Percentiles rank a stretch among this genome's conserved stretches.
phyloP scores from a whole-genome alignment of 2,113 vertebrate genomes.

The Saiga tatarica region DNA sequence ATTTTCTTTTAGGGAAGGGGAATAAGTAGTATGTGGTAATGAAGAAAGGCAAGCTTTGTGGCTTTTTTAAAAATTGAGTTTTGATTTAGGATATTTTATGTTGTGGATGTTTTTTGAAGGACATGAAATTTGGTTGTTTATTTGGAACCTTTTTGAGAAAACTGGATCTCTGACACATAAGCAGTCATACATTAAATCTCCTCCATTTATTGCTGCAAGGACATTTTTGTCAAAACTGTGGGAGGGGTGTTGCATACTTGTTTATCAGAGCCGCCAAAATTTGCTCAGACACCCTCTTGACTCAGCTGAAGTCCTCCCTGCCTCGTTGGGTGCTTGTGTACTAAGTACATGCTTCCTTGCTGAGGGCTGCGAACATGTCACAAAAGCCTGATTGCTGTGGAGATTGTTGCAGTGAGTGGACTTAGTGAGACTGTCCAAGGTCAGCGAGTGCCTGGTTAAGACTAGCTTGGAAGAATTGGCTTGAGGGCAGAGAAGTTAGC shows the following conservation, averaged over 20 bases:
- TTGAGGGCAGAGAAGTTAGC: background rate
- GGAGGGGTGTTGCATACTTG: background rate
- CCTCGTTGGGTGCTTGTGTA: background rate
- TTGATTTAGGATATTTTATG: background rate
- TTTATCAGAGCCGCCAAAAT: background rate
- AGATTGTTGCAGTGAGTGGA: background rate
- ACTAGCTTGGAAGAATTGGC: background rate
- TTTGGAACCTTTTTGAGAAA: background rate
- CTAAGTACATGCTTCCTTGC: background rate
- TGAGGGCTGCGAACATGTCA: background rate
- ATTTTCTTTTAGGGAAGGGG: background rate
- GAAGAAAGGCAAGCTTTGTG: background rate
- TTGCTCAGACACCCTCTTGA: background rate
- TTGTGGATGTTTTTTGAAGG: background rate
- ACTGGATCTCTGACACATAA: background rate
- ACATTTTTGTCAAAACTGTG: background rate
- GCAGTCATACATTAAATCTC: background rate
- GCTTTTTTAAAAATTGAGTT: background rate
- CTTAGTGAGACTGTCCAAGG: background rate
- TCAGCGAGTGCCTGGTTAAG: background rate
- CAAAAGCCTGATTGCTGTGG: background rate
- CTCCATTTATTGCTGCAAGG: background rate
- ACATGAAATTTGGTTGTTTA: background rate
- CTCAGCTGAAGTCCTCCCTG: background rate
- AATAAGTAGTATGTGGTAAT: background rate